Evolutionary conservation across 1,140 invertebrate genomes (phyloP).

Genomic region (Drosophila funebris): DNA sequence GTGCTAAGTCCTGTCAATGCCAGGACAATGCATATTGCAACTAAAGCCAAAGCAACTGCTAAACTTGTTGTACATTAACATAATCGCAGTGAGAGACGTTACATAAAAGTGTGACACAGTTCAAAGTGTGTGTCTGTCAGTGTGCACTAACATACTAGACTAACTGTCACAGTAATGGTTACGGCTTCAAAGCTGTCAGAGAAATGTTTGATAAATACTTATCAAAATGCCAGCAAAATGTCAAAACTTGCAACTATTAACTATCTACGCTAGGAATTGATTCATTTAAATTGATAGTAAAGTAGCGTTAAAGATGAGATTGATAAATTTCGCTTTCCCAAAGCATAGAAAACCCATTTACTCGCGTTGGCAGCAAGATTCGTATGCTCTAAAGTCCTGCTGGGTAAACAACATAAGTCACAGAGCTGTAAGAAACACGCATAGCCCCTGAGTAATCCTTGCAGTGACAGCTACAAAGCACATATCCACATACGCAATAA

Average conservation of each 20-base stretch:
- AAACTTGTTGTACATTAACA: slow-evolving; percentile 11
- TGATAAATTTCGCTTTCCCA: too few species aligned
- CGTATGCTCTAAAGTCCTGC: neutral
- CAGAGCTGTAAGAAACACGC: neutral
- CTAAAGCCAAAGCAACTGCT: neutral
- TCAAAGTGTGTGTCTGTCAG: neutral
- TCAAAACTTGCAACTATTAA: too few species aligned
- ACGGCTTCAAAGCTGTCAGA: neutral
- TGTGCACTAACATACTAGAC: neutral
- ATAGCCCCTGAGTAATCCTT: slow-evolving; percentile 9
- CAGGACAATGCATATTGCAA: slow-evolving; percentile 6
- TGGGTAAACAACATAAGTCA: neutral
- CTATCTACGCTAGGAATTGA: neutral
- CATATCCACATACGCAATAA: neutral
- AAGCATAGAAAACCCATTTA: too few species aligned
- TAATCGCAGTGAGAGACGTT: neutral
- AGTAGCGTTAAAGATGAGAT: too few species aligned
- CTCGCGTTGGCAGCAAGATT: neutral
- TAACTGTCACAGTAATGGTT: neutral
- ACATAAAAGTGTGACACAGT: neutral
- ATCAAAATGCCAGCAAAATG: neutral
- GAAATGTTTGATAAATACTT: neutral
- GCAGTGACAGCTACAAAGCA: slow-evolving; percentile 15
- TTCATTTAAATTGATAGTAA: neutral
- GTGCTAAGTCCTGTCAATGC: slow-evolving; percentile 17